Conservation (phyloP, 2,888 invertebrate genomes). For the Morinoia aosen region DNA sequence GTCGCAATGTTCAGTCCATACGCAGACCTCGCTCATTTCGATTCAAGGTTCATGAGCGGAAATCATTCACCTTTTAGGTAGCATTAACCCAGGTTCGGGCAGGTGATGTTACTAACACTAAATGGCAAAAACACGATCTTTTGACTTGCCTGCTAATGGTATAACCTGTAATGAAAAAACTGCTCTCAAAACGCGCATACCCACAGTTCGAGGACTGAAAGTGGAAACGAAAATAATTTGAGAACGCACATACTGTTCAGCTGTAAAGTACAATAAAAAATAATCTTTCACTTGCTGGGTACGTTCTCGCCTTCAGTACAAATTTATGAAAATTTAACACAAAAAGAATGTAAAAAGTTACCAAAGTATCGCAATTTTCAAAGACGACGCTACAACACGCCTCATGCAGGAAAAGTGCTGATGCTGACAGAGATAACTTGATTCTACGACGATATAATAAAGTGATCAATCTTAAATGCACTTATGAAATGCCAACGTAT, state of each 20-base stretch:
- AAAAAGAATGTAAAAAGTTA: background rate
- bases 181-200: background rate
- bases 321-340: background rate
- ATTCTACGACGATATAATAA: too few species aligned
- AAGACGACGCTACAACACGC: background rate
- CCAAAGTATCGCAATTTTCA: background rate
- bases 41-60: slow-evolving; percentile 3
- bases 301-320: background rate
- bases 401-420: background rate
- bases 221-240: background rate
- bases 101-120: background rate
- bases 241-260: background rate
- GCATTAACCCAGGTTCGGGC: background rate
- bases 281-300: background rate
- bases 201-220: background rate
- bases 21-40: background rate
- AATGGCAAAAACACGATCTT: background rate
- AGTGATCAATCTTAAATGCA: too few species aligned
- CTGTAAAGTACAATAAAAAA: background rate
- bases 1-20: background rate
- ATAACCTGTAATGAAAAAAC: background rate
- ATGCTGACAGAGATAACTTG: background rate
- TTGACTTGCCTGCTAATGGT: background rate
- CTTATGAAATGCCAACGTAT: too few species aligned
- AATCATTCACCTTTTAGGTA: background rate